These are phyloP conservation scores for Aurelia aurita complex sp. Pacific DNA, from an alignment of 30 jellyfish, hydroid and myxozoan species.

Conservation along the genomic window DNA sequence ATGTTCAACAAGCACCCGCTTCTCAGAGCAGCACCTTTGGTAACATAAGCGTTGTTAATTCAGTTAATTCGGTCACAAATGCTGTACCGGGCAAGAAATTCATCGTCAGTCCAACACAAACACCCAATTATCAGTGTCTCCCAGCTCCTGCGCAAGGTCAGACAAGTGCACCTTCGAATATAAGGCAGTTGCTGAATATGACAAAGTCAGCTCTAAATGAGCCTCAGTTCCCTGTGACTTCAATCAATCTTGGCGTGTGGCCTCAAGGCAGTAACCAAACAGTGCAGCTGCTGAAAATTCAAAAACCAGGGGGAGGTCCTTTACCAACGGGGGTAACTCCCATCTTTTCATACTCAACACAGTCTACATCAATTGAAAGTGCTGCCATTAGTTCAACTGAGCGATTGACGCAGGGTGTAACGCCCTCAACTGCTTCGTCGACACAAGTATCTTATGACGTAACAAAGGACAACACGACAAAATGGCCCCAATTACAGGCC, in stretches of 20 bases:
- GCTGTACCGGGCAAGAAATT: background rate
- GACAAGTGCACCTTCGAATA: slow-evolving; percentile 31
- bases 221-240: slow-evolving; percentile 26
- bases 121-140: background rate
- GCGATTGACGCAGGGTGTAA: background rate
- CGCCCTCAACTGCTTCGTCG: background rate
- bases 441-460: background rate
- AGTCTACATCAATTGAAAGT: background rate
- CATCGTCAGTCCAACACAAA: background rate
- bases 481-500: background rate
- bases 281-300: slow-evolving; percentile 17
- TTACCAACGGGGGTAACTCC: background rate
- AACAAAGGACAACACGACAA: background rate
- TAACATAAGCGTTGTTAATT: background rate
- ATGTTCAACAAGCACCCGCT: slow-evolving; percentile 23
- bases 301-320: background rate
- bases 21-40: slow-evolving; percentile 1
- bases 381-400: background rate
- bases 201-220: slow-evolving; percentile 40
- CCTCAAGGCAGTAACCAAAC: slow-evolving; percentile 30
- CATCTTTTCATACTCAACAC: background rate
- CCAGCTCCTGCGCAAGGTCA: slow-evolving; percentile 11
- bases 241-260: slow-evolving; percentile 23
- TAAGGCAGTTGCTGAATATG: slow-evolving; percentile 59
- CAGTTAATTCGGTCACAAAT: slow-evolving; percentile 2